Evolutionary conservation across 2,888 invertebrate genomes (phyloP).

Genomic region (Ormyrus rosae): DNA sequence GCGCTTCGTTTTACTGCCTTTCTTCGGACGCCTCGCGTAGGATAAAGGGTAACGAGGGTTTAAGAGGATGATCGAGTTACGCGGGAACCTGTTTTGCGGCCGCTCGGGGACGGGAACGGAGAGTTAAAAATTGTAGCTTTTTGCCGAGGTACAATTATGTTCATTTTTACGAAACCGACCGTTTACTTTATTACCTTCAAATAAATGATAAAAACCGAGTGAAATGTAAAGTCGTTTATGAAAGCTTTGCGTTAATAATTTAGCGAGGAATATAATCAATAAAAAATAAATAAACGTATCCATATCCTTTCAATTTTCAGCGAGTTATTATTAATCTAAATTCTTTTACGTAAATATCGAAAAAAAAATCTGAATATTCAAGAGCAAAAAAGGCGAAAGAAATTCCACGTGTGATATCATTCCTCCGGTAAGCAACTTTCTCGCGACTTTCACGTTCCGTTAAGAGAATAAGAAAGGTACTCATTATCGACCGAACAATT

Average conservation of each 20-base stretch:
- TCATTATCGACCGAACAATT: conserved; percentile 28
- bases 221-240: no score
- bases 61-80: conserved; percentile 3
- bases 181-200: no score
- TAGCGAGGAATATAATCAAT: neutral
- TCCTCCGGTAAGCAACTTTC: conserved; percentile 40
- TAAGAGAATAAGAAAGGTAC: conserved; percentile 37
- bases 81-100: conserved; percentile 26
- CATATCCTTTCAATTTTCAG: no score
- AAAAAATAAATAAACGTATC: no score
- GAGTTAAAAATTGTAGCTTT: no score
- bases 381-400: neutral
- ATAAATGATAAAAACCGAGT: no score
- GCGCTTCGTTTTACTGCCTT: neutral
- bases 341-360: no score
- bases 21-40: neutral
- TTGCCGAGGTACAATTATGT: no score
- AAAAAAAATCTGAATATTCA: no score
- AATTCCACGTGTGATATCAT: conserved; percentile 23
- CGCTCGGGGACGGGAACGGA: no score
- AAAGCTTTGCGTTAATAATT: neutral
- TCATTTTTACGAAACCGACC: no score
- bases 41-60: conserved; percentile 16
- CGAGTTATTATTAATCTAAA: no score
- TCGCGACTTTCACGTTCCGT: conserved; percentile 45